These are phyloP conservation scores for Eudorcas thomsonii DNA, from an alignment of 2,113 vertebrate species.

Conservation along the genomic window DNA sequence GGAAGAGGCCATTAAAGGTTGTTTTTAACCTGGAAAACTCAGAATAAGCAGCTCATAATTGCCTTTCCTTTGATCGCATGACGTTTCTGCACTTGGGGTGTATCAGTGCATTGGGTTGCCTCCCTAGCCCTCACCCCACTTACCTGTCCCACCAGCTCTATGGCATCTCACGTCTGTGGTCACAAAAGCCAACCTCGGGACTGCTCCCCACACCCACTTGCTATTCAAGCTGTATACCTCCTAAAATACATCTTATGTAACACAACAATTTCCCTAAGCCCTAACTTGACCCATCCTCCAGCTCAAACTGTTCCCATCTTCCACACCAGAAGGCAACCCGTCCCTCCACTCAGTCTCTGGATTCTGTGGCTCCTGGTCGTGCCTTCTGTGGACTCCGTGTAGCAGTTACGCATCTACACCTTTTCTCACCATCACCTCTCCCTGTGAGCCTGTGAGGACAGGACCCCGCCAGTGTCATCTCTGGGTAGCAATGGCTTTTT, in stretches of 20 bases:
- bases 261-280: not conserved
- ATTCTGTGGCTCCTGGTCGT: not conserved
- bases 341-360: not conserved
- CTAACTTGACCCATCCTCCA: not conserved
- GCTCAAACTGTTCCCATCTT: not conserved
- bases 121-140: not conserved
- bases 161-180: not conserved
- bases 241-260: not conserved
- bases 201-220: not conserved
- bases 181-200: not conserved
- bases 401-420: fast-evolving
- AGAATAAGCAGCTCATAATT: not conserved
- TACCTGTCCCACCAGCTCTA: not conserved
- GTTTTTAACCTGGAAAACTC: not conserved
- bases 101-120: too few species aligned
- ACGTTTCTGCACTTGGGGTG: not conserved
- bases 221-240: not conserved
- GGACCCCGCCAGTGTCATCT: not conserved
- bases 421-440: not conserved
- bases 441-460: not conserved
- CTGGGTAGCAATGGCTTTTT: not conserved
- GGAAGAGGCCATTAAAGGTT: not conserved
- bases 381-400: not conserved
- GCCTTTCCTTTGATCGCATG: not conserved
- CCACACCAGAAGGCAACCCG: not conserved